Percentiles rank a stretch among this genome's conserved stretches.
phyloP scores from a whole-genome alignment of 1,140 invertebrate genomes.

The Orius laevigatus region DNA sequence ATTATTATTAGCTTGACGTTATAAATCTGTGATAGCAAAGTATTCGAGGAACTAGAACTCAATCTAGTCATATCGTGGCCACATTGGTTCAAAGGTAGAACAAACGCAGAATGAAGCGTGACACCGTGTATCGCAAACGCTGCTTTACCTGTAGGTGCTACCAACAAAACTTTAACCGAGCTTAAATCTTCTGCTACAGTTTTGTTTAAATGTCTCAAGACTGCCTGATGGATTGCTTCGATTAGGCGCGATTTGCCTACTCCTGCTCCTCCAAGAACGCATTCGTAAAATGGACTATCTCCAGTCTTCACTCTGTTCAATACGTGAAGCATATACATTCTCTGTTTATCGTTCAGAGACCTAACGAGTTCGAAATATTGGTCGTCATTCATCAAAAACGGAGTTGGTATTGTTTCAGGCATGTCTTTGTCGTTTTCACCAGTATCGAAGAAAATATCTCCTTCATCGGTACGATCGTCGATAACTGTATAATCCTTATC shows the following conservation, averaged over 20 bases:
- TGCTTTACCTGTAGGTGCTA: constrained; percentile 8
- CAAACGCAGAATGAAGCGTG: constrained; percentile 9
- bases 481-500: background rate
- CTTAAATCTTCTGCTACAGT: background rate
- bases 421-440: background rate
- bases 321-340: background rate
- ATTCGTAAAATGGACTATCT: too few species aligned
- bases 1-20: constrained; percentile 15
- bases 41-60: background rate
- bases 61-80: background rate
- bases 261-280: too few species aligned
- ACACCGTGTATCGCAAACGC: background rate
- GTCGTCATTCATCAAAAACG: too few species aligned
- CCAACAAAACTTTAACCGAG: background rate
- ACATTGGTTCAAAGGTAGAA: background rate
- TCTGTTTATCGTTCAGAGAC: background rate
- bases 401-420: background rate
- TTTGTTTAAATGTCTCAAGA: background rate
- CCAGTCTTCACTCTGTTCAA: background rate
- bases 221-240: background rate
- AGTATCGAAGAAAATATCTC: background rate
- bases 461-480: background rate
- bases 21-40: background rate
- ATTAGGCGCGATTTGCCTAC: too few species aligned
- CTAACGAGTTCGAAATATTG: too few species aligned